These are phyloP conservation scores for Epicauta chinensis DNA, from an alignment of 1,140 invertebrate genomes.

Conservation along the genomic window DNA sequence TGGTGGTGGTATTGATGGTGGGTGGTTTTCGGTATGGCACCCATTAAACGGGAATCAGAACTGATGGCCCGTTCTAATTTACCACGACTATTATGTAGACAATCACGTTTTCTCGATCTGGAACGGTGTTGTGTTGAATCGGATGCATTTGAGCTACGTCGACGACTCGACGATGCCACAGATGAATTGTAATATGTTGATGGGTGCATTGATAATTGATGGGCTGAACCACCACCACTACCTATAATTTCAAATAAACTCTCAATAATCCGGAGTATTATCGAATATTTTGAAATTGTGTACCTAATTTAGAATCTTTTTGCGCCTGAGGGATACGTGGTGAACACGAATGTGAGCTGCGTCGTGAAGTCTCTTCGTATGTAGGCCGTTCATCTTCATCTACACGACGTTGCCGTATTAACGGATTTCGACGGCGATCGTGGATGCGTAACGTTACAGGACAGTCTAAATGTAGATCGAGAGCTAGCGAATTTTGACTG, in stretches of 20 bases:
- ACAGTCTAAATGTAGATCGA: constrained; percentile 63
- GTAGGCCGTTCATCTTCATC: constrained; percentile 51
- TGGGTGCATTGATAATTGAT: constrained; percentile 25
- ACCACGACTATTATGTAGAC: constrained; percentile 26
- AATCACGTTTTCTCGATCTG: constrained; percentile 31
- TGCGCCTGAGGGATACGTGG: constrained; percentile 17
- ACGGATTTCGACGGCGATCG: constrained; percentile 61
- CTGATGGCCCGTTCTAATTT: constrained; percentile 38
- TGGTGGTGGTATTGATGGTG: constrained; percentile 28
- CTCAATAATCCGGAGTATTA: not conserved
- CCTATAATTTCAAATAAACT: not conserved
- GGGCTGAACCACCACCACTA: constrained; percentile 26
- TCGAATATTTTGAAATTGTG: not conserved
- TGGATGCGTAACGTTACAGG: constrained; percentile 62
- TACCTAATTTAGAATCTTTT: constrained; percentile 15
- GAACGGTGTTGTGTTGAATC: constrained; percentile 37
- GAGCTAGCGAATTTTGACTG: constrained; percentile 61
- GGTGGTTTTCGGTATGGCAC: constrained; percentile 31
- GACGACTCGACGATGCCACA: constrained; percentile 3
- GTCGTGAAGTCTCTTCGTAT: constrained; percentile 20
- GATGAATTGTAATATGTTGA: constrained; percentile 11
- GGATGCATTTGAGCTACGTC: constrained; percentile 41
- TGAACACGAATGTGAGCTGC: constrained; percentile 33
- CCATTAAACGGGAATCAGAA: constrained; percentile 38
- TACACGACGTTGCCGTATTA: constrained; percentile 67